Evolutionary conservation across 2,888 invertebrate genomes (phyloP).

Genomic region (Microplitis deprimator): DNA sequence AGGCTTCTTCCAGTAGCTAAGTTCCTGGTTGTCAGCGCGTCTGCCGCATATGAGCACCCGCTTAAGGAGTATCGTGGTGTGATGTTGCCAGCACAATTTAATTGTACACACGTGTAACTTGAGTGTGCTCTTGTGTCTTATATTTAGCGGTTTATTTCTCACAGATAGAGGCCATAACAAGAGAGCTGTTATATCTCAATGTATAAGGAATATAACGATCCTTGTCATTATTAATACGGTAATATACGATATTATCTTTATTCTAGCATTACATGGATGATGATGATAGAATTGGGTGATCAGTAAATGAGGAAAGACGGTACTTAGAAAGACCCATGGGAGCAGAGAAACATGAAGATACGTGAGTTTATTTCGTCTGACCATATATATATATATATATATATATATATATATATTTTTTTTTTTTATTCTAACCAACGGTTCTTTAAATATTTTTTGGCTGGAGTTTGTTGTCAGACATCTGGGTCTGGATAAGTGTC

Average conservation of each 20-base stretch:
- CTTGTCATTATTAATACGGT: no score
- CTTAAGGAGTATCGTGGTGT: slow-evolving; percentile 28
- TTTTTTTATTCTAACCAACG: slow-evolving; percentile 1
- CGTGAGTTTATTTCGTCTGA: background rate
- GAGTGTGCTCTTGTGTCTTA: background rate
- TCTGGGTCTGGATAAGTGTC: slow-evolving; percentile 4
- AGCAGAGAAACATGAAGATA: slow-evolving; percentile 56
- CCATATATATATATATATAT: slow-evolving; percentile 11
- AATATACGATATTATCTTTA: background rate
- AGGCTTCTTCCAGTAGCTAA: slow-evolving; percentile 50
- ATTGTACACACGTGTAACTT: slow-evolving; percentile 12
- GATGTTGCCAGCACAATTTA: slow-evolving; percentile 10
- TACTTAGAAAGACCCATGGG: slow-evolving; percentile 58
- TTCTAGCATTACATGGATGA: background rate
- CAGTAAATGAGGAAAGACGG: slow-evolving; percentile 59
- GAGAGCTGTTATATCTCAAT: background rate
- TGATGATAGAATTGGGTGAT: slow-evolving; percentile 30
- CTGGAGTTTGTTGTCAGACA: background rate
- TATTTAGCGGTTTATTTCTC: background rate
- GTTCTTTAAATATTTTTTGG: slow-evolving; percentile 14
- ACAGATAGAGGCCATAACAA: no score
- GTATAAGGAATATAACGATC: background rate
- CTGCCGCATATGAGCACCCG: slow-evolving; percentile 66
- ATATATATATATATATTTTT: no score
- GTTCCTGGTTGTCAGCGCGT: slow-evolving; percentile 61